Percentiles rank a stretch among this genome's conserved stretches.
These are phyloP conservation scores for Ephydatia muelleri DNA, from an alignment of 37 sponge, comb jelly and placozoan species.

Conservation along the genomic window DNA sequence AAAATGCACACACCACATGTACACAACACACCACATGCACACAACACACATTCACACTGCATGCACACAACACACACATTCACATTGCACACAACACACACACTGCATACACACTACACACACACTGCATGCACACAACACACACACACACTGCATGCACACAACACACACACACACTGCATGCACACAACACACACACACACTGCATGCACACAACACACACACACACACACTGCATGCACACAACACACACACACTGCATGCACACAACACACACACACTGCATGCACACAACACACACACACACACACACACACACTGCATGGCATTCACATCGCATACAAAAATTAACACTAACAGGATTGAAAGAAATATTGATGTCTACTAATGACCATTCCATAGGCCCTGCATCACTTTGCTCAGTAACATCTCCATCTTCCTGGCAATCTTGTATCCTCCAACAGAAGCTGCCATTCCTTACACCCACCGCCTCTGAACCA, in stretches of 20 bases:
- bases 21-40: conserved; percentile 13
- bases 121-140: too few species aligned
- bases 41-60: neutral
- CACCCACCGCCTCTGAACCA: conserved; percentile 16
- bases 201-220: too few species aligned
- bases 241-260: too few species aligned
- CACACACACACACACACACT: conserved; percentile 5
- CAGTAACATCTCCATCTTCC: neutral
- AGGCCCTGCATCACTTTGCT: neutral
- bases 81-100: conserved; percentile 10
- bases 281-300: neutral
- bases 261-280: neutral
- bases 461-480: conserved; percentile 57
- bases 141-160: neutral
- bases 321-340: neutral
- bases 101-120: neutral
- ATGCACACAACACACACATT: neutral
- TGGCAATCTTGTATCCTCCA: conserved; percentile 37
- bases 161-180: neutral
- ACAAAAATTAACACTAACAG: conserved; percentile 12
- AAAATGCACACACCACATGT: neutral
- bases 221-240: too few species aligned
- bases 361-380: conserved; percentile 28
- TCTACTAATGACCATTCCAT: conserved; percentile 19
- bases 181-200: conserved; percentile 13